A percentile compares a stretch with the other conserved stretches of the same genome.
These are phyloP conservation scores for Norana najaformis DNA, from an alignment of 2,888 invertebrate genomes.

Conservation along the genomic window DNA sequence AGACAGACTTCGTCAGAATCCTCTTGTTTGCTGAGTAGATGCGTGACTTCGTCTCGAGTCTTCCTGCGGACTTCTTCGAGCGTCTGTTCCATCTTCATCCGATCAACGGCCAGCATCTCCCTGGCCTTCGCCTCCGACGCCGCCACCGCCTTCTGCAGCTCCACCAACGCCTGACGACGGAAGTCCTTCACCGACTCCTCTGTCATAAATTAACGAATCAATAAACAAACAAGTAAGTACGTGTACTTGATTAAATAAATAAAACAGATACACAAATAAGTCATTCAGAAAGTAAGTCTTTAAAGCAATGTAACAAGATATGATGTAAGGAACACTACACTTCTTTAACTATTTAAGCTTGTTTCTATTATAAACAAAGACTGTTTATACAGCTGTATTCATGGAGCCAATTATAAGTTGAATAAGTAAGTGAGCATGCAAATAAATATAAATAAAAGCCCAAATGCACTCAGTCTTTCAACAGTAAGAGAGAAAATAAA, in stretches of 20 bases:
- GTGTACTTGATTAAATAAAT: neutral
- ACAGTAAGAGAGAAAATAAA: neutral
- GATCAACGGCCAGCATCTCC: slow-evolving; percentile 77
- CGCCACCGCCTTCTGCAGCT: slow-evolving; percentile 83
- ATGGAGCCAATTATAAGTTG: no score
- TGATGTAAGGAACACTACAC: no score
- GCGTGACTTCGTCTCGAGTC: slow-evolving; percentile 61
- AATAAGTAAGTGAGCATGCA: no score
- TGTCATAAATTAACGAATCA: slow-evolving; percentile 49
- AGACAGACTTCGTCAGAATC: slow-evolving; percentile 59
- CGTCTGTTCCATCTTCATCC: slow-evolving; percentile 74
- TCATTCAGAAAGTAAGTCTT: no score
- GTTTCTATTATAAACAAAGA: no score
- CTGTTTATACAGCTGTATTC: no score
- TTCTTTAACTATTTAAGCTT: no score
- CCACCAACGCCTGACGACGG: slow-evolving; percentile 85
- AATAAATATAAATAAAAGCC: neutral
- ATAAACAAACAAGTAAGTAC: neutral
- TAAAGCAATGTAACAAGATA: neutral
- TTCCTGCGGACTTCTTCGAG: slow-evolving; percentile 66
- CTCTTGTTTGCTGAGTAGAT: slow-evolving; percentile 61
- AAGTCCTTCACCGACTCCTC: slow-evolving; percentile 77
- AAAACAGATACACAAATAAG: neutral
- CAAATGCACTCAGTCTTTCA: no score
- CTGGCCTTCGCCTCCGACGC: slow-evolving; percentile 82